Conservation (phyloP, 2,797 vertebrate genomes). For the Sardinella longiceps region DNA sequence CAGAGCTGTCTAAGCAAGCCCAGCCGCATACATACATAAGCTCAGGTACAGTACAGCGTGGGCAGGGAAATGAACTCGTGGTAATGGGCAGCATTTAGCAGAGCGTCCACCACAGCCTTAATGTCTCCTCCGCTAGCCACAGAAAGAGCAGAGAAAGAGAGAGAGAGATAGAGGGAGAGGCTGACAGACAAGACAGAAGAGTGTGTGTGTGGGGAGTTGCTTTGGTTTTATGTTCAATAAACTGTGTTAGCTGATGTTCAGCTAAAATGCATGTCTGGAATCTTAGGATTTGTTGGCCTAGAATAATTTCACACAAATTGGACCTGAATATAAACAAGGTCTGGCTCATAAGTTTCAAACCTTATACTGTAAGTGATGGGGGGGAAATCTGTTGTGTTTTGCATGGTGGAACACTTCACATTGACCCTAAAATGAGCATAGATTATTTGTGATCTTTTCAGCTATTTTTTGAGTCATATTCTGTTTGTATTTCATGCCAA, state of each 20-base stretch:
- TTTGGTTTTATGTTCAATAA: background rate
- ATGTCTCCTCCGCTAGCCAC: background rate
- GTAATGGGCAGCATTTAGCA: background rate
- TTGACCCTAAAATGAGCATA: background rate
- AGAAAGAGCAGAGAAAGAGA: background rate
- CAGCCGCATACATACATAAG: too few relatives aligned
- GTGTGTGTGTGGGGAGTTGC: background rate
- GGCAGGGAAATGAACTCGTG: background rate
- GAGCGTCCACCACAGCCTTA: background rate
- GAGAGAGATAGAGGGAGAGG: background rate
- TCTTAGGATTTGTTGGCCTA: background rate
- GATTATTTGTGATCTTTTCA: background rate
- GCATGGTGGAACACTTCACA: background rate
- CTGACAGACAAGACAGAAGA: background rate
- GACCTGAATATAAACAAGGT: background rate
- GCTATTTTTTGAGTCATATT: background rate
- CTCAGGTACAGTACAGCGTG: background rate
- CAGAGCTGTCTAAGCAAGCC: background rate
- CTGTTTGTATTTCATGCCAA: background rate
- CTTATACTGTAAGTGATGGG: background rate
- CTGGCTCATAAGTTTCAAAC: background rate
- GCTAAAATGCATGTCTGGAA: background rate
- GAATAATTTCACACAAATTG: background rate
- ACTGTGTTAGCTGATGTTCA: background rate
- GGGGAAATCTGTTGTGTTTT: background rate